These are phyloP conservation scores for Setophaga coronata DNA, from an alignment of 2,113 vertebrate species.

Conservation along the genomic window DNA sequence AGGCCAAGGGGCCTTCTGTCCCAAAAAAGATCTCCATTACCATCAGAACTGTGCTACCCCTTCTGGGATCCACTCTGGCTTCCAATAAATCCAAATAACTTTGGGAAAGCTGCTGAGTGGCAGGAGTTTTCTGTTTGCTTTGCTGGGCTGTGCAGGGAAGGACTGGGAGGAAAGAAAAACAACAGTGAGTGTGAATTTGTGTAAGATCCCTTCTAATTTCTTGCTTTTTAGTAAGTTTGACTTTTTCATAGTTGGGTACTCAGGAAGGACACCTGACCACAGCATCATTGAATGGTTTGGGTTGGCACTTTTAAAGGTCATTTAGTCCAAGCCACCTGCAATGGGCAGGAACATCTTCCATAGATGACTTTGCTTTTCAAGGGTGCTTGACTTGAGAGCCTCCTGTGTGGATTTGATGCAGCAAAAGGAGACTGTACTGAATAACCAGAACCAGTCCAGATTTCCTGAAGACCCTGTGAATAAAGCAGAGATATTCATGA, in stretches of 20 bases:
- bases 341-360: background rate
- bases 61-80: background rate
- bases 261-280: rapidly evolving
- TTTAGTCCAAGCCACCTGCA: background rate
- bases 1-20: background rate
- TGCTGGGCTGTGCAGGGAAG: background rate
- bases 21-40: background rate
- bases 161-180: background rate
- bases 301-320: background rate
- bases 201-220: background rate
- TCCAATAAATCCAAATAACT: background rate
- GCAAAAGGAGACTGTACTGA: background rate
- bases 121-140: background rate
- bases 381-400: background rate
- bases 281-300: background rate
- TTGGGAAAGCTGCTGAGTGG: background rate
- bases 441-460: background rate
- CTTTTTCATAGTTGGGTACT: background rate
- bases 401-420: background rate
- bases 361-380: background rate
- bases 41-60: background rate
- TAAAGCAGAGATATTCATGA: background rate
- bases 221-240: background rate
- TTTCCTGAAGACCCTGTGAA: background rate
- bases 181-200: background rate